Percentiles rank a stretch among this genome's conserved stretches.
These are phyloP conservation scores for Pogonognathellus flavescens DNA, from an alignment of 1,140 invertebrate genomes.

Conservation along the genomic window DNA sequence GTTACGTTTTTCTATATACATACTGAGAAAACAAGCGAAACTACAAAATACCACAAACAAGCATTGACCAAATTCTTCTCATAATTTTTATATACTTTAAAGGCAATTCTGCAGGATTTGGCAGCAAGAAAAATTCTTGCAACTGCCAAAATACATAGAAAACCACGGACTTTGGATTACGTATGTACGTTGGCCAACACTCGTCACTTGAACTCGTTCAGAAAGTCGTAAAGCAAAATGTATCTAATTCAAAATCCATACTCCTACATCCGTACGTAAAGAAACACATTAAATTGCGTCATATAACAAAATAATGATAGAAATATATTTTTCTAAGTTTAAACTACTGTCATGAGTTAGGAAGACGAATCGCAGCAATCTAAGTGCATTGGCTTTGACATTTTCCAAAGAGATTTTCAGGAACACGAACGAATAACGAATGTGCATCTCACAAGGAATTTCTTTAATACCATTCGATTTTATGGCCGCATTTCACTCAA, in stretches of 20 bases:
- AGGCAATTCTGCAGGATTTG: constrained; percentile 21
- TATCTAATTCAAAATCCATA: background rate
- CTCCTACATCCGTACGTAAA: background rate
- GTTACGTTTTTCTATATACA: too few species aligned
- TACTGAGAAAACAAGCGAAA: too few species aligned
- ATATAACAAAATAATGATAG: background rate
- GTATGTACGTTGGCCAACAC: background rate
- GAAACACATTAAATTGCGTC: background rate
- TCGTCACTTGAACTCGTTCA: background rate
- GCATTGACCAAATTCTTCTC: constrained; percentile 12
- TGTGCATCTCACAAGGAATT: background rate
- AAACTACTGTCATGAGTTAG: background rate
- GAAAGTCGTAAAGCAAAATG: constrained; percentile 14
- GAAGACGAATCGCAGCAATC: background rate
- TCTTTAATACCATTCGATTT: background rate
- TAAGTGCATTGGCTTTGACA: constrained; percentile 29
- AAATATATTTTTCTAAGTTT: background rate
- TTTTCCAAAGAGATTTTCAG: background rate
- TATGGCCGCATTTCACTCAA: background rate
- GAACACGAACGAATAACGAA: background rate
- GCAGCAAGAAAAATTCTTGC: constrained; percentile 7
- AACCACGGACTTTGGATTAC: constrained; percentile 22
- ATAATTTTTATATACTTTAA: constrained; percentile 1
- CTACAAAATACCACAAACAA: background rate
- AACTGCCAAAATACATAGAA: constrained; percentile 22